phyloP scores from a whole-genome alignment of 2,113 vertebrate genomes.

The Dendrocopos noguchii region DNA sequence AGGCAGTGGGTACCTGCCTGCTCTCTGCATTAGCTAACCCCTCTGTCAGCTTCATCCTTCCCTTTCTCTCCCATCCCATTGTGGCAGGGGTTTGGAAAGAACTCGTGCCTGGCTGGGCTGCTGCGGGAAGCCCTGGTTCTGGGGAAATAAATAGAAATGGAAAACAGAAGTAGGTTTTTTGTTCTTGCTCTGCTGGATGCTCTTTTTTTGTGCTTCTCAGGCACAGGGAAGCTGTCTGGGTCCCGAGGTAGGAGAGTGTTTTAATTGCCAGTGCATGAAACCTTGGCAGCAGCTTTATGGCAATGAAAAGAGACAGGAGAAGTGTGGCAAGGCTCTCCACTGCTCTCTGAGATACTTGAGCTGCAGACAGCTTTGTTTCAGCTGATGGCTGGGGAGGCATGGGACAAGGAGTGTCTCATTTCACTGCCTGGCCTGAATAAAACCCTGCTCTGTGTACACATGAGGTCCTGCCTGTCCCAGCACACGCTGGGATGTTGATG shows the following conservation, averaged over 20 bases:
- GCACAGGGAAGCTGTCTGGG: background rate
- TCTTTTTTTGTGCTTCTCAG: background rate
- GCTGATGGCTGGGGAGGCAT: background rate
- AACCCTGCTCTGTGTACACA: background rate
- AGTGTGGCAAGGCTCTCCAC: background rate
- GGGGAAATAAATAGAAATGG: background rate
- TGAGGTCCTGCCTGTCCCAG: background rate
- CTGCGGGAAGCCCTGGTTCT: background rate
- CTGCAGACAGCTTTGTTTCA: constrained; percentile 25
- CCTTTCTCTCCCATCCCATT: background rate
- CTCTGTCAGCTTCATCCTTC: background rate
- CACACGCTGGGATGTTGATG: background rate
- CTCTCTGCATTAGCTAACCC: background rate
- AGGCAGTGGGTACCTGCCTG: background rate
- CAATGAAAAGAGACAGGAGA: constrained; percentile 25
- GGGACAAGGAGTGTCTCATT: background rate
- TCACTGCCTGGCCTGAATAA: background rate
- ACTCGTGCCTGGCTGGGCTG: background rate
- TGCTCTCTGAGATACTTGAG: constrained; percentile 18
- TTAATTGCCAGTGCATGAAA: background rate
- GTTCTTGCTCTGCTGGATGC: background rate
- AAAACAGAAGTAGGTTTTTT: background rate
- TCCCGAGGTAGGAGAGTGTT: background rate
- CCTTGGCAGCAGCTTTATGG: background rate
- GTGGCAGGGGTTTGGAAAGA: background rate